Conservation (phyloP, 2,113 vertebrate species). For the Synodontis membranacea region DNA sequence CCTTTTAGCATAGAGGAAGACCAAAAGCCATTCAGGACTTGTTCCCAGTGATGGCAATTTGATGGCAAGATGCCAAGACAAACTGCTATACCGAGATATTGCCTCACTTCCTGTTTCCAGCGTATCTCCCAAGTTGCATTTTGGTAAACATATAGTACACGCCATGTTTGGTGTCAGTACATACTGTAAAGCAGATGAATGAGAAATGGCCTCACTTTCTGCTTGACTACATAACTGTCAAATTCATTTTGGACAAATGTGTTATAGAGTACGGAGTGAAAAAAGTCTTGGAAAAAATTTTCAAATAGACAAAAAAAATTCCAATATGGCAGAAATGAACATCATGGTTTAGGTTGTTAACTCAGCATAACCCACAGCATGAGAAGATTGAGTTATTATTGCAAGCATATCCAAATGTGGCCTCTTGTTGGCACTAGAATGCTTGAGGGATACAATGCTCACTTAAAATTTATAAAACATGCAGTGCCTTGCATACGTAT, state of each 20-base stretch:
- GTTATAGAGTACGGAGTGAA: not conserved
- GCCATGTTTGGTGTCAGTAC: not conserved
- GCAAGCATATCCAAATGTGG: not conserved
- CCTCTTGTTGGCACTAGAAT: not conserved
- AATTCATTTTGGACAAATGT: not conserved
- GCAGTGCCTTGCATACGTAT: not conserved
- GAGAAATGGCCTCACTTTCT: not conserved
- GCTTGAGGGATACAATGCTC: not conserved
- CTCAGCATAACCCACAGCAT: not conserved
- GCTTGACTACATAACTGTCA: not conserved
- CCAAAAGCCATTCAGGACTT: not conserved
- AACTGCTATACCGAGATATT: not conserved
- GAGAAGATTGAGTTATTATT: not conserved
- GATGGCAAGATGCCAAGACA: not conserved
- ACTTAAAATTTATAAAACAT: not conserved
- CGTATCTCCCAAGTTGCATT: not conserved
- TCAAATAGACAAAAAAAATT: not conserved
- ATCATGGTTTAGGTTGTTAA: not conserved
- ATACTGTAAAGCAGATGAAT: not conserved
- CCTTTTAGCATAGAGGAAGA: not conserved
- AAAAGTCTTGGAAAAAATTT: not conserved
- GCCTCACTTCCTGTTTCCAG: not conserved
- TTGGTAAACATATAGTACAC: not conserved
- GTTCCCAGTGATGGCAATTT: not conserved
- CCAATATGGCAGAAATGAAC: not conserved